Conservation (phyloP, 2,888 invertebrate species). For the Tetragonisca angustula region DNA sequence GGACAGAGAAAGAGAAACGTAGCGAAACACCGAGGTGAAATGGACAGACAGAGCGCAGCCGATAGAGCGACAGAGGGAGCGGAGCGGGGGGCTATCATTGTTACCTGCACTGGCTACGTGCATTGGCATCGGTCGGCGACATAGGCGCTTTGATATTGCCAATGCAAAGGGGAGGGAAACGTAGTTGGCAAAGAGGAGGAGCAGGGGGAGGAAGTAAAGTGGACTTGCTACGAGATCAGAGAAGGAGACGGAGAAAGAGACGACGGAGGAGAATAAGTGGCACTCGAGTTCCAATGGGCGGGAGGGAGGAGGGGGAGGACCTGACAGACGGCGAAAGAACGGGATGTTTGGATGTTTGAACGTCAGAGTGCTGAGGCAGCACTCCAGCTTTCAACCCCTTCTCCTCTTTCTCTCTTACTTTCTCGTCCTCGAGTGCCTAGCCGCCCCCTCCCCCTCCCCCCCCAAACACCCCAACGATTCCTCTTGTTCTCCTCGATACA, state of each 20-base stretch:
- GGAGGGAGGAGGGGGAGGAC: slow-evolving; percentile 49
- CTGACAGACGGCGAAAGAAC: slow-evolving; percentile 82
- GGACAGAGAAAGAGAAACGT: neutral
- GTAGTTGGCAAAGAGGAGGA: neutral
- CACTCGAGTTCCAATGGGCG: slow-evolving; percentile 73
- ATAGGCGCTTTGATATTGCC: slow-evolving; percentile 56
- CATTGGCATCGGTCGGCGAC: slow-evolving; percentile 66
- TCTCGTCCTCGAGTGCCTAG: slow-evolving; percentile 39
- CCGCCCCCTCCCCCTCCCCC: neutral
- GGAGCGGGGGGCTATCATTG: slow-evolving; percentile 40
- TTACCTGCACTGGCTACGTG: slow-evolving; percentile 57
- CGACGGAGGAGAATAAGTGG: slow-evolving; percentile 80
- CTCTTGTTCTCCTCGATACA: slow-evolving; percentile 48
- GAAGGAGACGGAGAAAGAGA: slow-evolving; percentile 68
- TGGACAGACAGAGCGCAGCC: too few species aligned
- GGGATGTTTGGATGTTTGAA: slow-evolving; percentile 84
- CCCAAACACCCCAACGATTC: slow-evolving; percentile 4
- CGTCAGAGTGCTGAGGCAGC: slow-evolving; percentile 82
- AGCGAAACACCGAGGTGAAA: too few species aligned
- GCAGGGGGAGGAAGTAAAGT: slow-evolving; percentile 46
- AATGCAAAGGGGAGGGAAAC: slow-evolving; percentile 28
- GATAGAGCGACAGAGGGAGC: neutral
- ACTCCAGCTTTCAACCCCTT: slow-evolving; percentile 73
- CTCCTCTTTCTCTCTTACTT: slow-evolving; percentile 13
- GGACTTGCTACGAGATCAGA: slow-evolving; percentile 58